Base-by-base conservation (phyloP, 1,140 invertebrate species). In the Phymorhynchus buccinoides region DNA sequence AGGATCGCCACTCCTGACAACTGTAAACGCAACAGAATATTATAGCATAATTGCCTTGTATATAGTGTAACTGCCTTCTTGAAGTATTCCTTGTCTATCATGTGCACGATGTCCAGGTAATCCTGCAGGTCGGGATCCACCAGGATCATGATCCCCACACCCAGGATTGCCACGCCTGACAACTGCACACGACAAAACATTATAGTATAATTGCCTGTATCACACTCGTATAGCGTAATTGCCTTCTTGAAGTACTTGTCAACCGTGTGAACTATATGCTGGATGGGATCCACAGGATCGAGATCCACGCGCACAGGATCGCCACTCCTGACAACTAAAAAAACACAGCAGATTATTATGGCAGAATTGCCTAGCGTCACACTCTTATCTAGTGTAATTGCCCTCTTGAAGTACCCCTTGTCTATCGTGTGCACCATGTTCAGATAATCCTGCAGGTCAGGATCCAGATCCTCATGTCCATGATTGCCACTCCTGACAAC, bases 391-490 rank as follows among this genome's bases (percentile, higher is more conserved):
- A n/a, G n/a, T n/a, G n/a, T n/a, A n/a, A n/a, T 90, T 30, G 89
- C 88, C 22, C 85, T 88, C 42, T 86, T 85, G 18, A 92, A 84
- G 94, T 94, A 88, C 95, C 94, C 90, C 94, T 95, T 80, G 95
- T 94, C 87, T 9, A 84, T 85, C 73, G 90, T 88, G 0, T 90
- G 80, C 6, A 92, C 80, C 7, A 90, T 86, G 16, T 89, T 86
- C 30, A 96, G 93, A 86, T 95, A 94, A 84, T 95, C 94, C 88
- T 96, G 94, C 14, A 96, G 96, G 86, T 94, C 94, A 88, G 95
- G 95, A 91, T 96, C 96, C n/a, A 95, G 91, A 96, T 95, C 86
- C 96, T 96, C 75, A 96, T 93, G 18, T 95, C 95, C 77, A 96
- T 91, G 66, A 96, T 95, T 66, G 95, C 95, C 85, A 95, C 95